Evolutionary conservation across 2,113 vertebrate species (phyloP), one percentile per base, ranked within the genome.

Genomic region (Callopanchax toddi): DNA sequence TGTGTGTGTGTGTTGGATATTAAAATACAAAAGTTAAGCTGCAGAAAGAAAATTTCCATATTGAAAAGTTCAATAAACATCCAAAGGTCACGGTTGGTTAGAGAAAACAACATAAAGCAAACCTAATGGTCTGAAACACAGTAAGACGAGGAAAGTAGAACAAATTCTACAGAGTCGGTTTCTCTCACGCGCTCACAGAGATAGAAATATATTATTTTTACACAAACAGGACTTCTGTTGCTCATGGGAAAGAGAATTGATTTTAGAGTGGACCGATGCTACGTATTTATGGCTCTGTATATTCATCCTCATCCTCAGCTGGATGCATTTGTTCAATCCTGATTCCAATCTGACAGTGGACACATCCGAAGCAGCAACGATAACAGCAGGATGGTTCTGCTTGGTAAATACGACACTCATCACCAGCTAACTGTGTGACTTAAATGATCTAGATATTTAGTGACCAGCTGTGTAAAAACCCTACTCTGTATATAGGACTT

Each of bases 121-220:
- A 67, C 48, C 37, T 18, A 50, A 22, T 20, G 40, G 50, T 59
- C 37, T 44, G 52, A 62, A 26, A 59, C 15, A 16, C n/a, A n/a
- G n/a, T n/a, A n/a, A n/a, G n/a, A n/a, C 13, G 55, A 21, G 18
- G 8, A 36, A 37, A 37, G 10, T 12, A 37, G 3, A 11, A 15
- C 13, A 48, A 6, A 23, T 20, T 0, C 2, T 21, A 4, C 12
- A n/a, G 5, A 8, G 29, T 32, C 9, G 29, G 6, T 32, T 32
- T 26, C 26, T 26, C 26, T 42, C 18, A 21, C 3, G 12, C 18
- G 11, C 9, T 23, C 12, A 48, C 34, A 44, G 6, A 46, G 17
- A 69, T 40, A 39, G 11, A 39, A 17, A 3, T 48, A 59, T 15
- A 8, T 20, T 49, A 42, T 23, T 29, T 59, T 63, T 49, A 23